Evolutionary conservation across 2,113 vertebrate species (phyloP), one percentile per base, ranked within the genome.

Genomic region (Morone saxatilis): DNA sequence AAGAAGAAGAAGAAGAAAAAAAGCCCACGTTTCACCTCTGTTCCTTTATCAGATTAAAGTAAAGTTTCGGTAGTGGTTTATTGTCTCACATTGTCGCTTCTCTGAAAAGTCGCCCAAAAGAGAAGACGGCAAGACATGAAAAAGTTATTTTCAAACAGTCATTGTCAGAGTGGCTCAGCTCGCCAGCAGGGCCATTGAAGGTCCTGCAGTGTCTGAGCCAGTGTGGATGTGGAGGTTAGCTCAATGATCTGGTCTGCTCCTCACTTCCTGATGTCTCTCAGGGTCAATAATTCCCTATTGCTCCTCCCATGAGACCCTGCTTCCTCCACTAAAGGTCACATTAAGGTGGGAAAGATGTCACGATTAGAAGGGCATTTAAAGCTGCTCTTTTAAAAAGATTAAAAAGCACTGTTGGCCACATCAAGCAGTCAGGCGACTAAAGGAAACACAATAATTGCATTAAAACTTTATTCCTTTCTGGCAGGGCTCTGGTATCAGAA

Each of bases 391-490:
- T 91, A 89, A 91, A 95, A 94, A 91, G 91, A 95, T 94, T 93
- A 94, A 93, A 96, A 95, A 93, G 87, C 92, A 90, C 86, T 89
- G 90, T 92, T 89, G 82, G 86, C 87, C 87, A 88, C 89, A 92
- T 94, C 86, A 91, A 80, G 78, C 90, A 80, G 92, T 89, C 80
- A 82, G 79, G 89, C 91, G 92, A 94, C 91, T 92, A 94, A 95
- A 95, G 92, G 94, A 96, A 97, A 91, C 73, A 83, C 78, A 88
- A 94, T 97, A 96, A 97, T 97, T 96, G 91, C 94, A 97, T 97
- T 96, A 97, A 91, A 96, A 91, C 91, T 89, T 92, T 94, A 92
- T 96, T 96, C 94, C 92, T 90, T 81, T 90, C 81, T 88, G 74
- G 71, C 75, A 63, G 91, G 95, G 94, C 94, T 96, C 95, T 95